Evolutionary conservation across 2,888 invertebrate species (phyloP).

Genomic region (Philonicus albiceps): DNA sequence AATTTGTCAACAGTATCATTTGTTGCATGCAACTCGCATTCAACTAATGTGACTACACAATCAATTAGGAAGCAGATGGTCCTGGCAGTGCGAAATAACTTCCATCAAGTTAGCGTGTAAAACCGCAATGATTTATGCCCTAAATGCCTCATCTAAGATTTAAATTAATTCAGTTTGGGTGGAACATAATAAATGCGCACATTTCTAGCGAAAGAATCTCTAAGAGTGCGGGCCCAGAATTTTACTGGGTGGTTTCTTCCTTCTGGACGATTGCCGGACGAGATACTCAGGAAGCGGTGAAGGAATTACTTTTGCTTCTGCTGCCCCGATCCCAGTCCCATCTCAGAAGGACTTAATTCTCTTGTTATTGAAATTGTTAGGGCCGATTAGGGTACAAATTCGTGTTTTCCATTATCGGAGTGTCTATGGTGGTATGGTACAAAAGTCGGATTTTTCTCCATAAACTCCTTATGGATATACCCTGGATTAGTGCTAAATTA

Average conservation of each 20-base stretch:
- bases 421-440: not conserved
- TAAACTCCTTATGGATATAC: no score
- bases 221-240: not conserved
- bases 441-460: not conserved
- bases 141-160: constrained; percentile 23
- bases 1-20: constrained; percentile 9
- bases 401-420: not conserved
- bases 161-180: constrained; percentile 1
- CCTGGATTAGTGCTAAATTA: no score
- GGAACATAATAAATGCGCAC: not conserved
- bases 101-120: constrained; percentile 21
- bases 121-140: constrained; percentile 34
- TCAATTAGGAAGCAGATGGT: constrained; percentile 28
- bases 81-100: constrained; percentile 29
- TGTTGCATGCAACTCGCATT: not conserved
- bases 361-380: not conserved
- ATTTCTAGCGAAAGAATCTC: not conserved
- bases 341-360: not conserved
- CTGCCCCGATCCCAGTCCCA: not conserved
- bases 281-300: not conserved
- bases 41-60: constrained; percentile 9
- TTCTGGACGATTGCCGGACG: not conserved
- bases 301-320: not conserved
- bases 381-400: not conserved
- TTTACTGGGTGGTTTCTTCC: not conserved